Evolutionary conservation across 1,140 invertebrate genomes (phyloP), one percentile per base, ranked within the genome.

Genomic region (Drosophila sp.): DNA sequence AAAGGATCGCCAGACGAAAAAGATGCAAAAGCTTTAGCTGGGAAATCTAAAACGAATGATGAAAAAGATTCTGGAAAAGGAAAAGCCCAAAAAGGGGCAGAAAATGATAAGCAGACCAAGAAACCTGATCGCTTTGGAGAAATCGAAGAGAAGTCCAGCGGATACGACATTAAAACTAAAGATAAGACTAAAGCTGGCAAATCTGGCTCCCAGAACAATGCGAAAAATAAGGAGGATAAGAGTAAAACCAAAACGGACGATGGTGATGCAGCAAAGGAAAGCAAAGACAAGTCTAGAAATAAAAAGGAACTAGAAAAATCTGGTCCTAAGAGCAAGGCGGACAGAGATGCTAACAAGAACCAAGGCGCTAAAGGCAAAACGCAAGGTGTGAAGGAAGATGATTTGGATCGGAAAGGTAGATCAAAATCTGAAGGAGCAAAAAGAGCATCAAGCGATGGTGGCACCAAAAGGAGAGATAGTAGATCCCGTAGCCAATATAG

Each of bases 131-230:
- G 30, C 1, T 11, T 7, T 32, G 50, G n/a, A 3, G 62, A 56
- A 30, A 56, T 27, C 23, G 62, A 55, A 65, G 50, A 65, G 0
- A 65, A 56, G 25, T 56, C 62, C 30, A 56, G 44, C 25, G 47
- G 44, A 23, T 32, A 56, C 10, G 30, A 50, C 33, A 10, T 50
- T 4, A 58, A 58, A 38, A 38, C 7, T 35, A 38, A 44, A 4
- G 38, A 33, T 17, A 44, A 8, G 29, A 66, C 54, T 7, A 71
- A 25, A n/a, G 44, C 4, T 2, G 50, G 50, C 29, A 44, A 8
- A 30, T 30, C 30, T 5, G 50, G 27, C 4, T 10, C 23, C 27
- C 55, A 61, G 30, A 50, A 23, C 25, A 30, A 7, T 1, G 25
- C 30, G 33, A 33, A 44, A 35, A 32, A 23, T 4, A 29, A 67